phyloP scores from a whole-genome alignment of 2,888 invertebrate genomes.

The Heliconius erato region DNA sequence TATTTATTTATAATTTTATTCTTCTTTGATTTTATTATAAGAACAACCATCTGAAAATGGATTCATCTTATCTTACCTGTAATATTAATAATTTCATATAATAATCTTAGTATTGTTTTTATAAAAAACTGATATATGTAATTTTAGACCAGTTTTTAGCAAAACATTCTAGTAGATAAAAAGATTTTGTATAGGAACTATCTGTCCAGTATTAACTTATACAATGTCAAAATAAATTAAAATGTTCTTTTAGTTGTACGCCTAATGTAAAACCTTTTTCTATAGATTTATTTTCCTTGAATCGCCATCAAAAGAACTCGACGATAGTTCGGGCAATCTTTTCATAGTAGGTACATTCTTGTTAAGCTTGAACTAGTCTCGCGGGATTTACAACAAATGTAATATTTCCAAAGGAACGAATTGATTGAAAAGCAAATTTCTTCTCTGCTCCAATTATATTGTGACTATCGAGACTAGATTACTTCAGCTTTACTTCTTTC shows the following conservation, averaged over 20 bases:
- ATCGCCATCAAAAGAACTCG: constrained; percentile 6
- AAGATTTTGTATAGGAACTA: not conserved
- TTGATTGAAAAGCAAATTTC: constrained; percentile 34
- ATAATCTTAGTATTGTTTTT: not conserved
- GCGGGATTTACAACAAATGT: constrained; percentile 32
- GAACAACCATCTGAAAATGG: not conserved
- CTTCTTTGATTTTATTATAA: not conserved
- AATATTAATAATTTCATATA: no score
- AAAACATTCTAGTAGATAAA: not conserved
- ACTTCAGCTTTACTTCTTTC: constrained; percentile 30
- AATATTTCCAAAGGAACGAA: constrained; percentile 38
- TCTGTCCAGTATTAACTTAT: not conserved
- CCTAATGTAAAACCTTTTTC: constrained; percentile 51
- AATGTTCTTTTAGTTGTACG: not conserved
- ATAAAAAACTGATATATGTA: not conserved
- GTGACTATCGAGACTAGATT: constrained; percentile 31
- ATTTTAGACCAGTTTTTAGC: not conserved
- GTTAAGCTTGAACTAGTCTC: constrained; percentile 24
- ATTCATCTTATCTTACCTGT: not conserved
- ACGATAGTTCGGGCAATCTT: constrained; percentile 25
- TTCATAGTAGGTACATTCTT: constrained; percentile 15
- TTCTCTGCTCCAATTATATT: constrained; percentile 35
- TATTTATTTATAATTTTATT: not conserved
- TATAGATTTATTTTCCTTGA: constrained; percentile 7
- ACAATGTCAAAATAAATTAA: not conserved